Percentiles rank a stretch among this genome's conserved stretches.
Evolutionary conservation across 2,113 vertebrate species (phyloP).

Genomic region (Ciconia boyciana): DNA sequence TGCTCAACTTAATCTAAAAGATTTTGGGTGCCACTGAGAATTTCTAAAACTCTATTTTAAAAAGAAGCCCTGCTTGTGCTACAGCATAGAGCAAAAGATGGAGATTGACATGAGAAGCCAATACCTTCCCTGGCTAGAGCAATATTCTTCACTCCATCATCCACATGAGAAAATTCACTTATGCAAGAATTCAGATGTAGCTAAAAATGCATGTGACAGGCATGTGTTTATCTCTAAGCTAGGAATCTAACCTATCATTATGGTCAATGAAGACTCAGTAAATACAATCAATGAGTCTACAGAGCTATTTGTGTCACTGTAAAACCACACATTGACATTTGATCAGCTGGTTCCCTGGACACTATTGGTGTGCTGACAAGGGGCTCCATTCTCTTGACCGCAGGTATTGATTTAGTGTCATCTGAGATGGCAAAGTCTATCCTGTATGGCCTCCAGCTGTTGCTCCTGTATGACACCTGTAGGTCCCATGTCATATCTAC

Average conservation of each 20-base stretch:
- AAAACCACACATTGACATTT: background rate
- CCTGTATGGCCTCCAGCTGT: background rate
- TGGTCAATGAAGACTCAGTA: background rate
- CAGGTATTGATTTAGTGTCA: background rate
- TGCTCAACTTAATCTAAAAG: background rate
- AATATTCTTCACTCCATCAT: background rate
- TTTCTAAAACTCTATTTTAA: background rate
- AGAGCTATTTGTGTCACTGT: background rate
- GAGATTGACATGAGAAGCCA: background rate
- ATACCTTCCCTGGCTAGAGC: background rate
- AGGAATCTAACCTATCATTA: background rate
- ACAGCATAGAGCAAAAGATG: background rate
- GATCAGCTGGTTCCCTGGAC: background rate
- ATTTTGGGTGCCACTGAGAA: background rate
- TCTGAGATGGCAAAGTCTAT: background rate
- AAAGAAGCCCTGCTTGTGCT: background rate
- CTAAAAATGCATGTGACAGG: rapidly evolving
- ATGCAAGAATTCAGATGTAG: background rate
- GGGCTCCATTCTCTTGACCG: background rate
- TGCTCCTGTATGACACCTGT: background rate
- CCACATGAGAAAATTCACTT: background rate
- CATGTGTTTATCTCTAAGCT: background rate
- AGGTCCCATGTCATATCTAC: background rate
- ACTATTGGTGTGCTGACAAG: background rate
- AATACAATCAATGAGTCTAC: background rate